Evolutionary conservation across 2,888 invertebrate genomes (phyloP).

Genomic region (Bellardia bayeri): DNA sequence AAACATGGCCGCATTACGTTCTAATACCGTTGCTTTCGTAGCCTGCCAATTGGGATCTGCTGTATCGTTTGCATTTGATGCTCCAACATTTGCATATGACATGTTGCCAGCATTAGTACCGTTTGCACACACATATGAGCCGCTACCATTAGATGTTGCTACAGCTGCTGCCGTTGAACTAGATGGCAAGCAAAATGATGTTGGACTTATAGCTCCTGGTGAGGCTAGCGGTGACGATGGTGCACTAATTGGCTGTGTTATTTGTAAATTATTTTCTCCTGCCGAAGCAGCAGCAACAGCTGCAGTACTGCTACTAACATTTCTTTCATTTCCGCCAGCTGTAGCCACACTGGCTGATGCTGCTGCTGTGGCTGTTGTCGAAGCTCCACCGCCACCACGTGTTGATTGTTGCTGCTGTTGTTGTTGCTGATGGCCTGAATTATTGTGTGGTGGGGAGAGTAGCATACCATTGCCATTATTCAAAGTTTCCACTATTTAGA

Average conservation of each 20-base stretch:
- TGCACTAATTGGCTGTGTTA: conserved; percentile 92
- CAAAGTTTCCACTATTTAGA: conserved; percentile 84
- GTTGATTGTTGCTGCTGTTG: conserved; percentile 75
- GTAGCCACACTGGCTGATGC: conserved; percentile 71
- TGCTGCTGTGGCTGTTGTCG: conserved; percentile 74
- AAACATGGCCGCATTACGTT: conserved; percentile 98
- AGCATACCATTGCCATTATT: conserved; percentile 91
- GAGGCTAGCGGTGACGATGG: conserved; percentile 92
- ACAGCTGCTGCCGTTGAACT: conserved; percentile 67
- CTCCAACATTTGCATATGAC: conserved; percentile 75
- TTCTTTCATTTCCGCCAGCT: conserved; percentile 74
- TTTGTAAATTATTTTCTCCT: conserved; percentile 85
- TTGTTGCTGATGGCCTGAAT: conserved; percentile 85
- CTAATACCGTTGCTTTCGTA: conserved; percentile 93
- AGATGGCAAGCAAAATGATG: conserved; percentile 83
- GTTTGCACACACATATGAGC: conserved; percentile 81
- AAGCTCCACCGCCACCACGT: conserved; percentile 68
- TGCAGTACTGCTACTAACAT: conserved; percentile 75
- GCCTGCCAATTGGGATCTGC: conserved; percentile 97
- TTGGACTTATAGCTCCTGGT: conserved; percentile 84
- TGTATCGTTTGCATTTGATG: conserved; percentile 87
- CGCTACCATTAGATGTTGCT: conserved; percentile 77
- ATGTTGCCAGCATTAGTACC: conserved; percentile 71
- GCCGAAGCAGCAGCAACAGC: conserved; percentile 69
- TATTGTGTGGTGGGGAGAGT: conserved; percentile 90